Conservation (phyloP, 1,140 invertebrate genomes). For the Musca domestica region DNA sequence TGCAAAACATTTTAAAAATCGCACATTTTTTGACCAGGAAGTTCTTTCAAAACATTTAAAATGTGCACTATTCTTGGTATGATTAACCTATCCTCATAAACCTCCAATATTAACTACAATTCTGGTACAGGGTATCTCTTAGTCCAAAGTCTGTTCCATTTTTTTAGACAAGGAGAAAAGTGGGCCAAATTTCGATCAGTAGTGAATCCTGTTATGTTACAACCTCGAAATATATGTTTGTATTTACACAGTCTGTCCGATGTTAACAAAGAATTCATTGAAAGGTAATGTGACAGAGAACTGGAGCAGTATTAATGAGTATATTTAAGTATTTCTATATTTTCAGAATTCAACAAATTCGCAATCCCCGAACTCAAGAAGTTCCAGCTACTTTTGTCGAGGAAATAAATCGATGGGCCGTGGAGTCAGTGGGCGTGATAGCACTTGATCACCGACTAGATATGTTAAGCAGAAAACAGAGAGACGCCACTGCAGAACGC, state of each 20-base stretch:
- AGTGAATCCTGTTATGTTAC: constrained; percentile 45
- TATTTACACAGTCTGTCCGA: constrained; percentile 38
- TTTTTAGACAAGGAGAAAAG: constrained; percentile 30
- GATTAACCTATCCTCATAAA: too few relatives aligned
- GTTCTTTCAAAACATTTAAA: too few relatives aligned
- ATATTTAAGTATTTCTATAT: too few relatives aligned
- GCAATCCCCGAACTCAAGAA: constrained; percentile 24
- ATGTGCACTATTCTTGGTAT: too few relatives aligned
- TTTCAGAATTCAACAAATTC: constrained; percentile 34
- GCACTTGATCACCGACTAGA: constrained; percentile 28
- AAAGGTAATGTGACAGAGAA: too few relatives aligned
- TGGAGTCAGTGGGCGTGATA: constrained; percentile 24
- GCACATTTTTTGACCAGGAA: too few relatives aligned
- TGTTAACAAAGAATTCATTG: constrained; percentile 45
- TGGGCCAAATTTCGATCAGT: constrained; percentile 44
- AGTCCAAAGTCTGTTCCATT: too few relatives aligned
- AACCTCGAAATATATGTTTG: constrained; percentile 39
- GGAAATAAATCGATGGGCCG: constrained; percentile 25
- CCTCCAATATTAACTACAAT: too few relatives aligned
- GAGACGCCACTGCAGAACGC: constrained; percentile 51
- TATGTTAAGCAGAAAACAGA: constrained; percentile 1
- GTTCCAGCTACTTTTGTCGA: constrained; percentile 26
- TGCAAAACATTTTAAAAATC: too few relatives aligned
- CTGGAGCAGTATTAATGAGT: too few relatives aligned
- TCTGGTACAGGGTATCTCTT: too few relatives aligned